Evolutionary conservation across 2,888 invertebrate genomes (phyloP).

Genomic region (Sarcophaga subvicina): DNA sequence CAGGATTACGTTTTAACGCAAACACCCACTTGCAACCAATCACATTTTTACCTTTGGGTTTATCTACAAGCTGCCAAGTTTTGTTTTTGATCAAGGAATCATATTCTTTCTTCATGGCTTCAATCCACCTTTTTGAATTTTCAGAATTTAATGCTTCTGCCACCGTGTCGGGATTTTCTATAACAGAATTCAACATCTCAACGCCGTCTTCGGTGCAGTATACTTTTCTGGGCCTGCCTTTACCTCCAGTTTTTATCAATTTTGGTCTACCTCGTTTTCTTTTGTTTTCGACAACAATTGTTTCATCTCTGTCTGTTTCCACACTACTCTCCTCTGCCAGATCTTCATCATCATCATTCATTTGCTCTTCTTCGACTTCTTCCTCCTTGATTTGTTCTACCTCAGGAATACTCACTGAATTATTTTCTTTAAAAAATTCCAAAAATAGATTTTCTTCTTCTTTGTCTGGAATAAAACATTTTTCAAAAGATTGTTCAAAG

Average conservation of each 20-base stretch:
- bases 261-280: too few relatives aligned
- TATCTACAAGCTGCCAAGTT: conserved; percentile 65
- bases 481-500: too few relatives aligned
- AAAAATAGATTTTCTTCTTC: too few relatives aligned
- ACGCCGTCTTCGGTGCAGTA: conserved; percentile 30
- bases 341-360: too few relatives aligned
- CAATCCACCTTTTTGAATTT: conserved; percentile 53
- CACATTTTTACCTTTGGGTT: conserved; percentile 44
- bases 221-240: conserved; percentile 22
- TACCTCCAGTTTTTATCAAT: too few relatives aligned
- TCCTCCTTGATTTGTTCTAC: too few relatives aligned
- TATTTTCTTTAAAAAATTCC: too few relatives aligned
- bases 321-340: too few relatives aligned
- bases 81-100: conserved; percentile 70
- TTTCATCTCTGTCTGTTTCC: not conserved
- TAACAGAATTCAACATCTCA: conserved; percentile 53
- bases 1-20: conserved; percentile 57
- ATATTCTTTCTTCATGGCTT: conserved; percentile 71
- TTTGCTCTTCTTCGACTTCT: too few relatives aligned
- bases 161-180: conserved; percentile 52
- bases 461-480: too few relatives aligned
- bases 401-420: too few relatives aligned
- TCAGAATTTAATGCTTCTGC: conserved; percentile 53
- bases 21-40: conserved; percentile 66
- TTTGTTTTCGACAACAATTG: not conserved